phyloP scores from a whole-genome alignment of 2,113 vertebrate species.

The Coptodon bakossiorum region DNA sequence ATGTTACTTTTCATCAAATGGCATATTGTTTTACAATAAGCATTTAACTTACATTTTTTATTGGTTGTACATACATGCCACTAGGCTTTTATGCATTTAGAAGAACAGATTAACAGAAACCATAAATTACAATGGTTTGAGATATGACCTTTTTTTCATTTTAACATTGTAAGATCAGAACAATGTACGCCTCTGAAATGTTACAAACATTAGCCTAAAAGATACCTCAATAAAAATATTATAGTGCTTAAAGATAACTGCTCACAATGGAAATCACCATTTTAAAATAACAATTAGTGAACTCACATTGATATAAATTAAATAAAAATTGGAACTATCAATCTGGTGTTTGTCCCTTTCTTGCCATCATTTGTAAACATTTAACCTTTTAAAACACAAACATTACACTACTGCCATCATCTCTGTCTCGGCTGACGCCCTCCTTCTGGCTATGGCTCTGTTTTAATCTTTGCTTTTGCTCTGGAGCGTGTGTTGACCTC shows the following conservation, averaged over 20 bases:
- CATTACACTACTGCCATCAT: background rate
- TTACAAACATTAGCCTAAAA: background rate
- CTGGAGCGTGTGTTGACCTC: conserved; percentile 70
- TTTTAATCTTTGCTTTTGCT: conserved; percentile 58
- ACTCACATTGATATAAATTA: background rate
- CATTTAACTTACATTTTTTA: background rate
- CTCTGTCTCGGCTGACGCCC: background rate
- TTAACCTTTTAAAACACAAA: background rate
- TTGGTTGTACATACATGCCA: background rate
- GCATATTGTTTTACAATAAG: background rate
- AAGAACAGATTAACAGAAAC: background rate
- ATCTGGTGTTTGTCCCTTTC: background rate
- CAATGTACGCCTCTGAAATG: background rate
- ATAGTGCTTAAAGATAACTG: background rate
- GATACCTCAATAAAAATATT: background rate
- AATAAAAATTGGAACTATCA: background rate
- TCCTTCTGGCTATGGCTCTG: conserved; percentile 24
- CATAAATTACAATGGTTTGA: background rate
- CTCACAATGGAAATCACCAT: background rate
- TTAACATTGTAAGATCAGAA: background rate
- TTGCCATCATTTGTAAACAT: background rate
- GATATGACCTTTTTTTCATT: background rate
- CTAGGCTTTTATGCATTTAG: background rate
- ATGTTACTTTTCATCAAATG: background rate
- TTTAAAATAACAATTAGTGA: background rate